Evolutionary conservation across 2,888 invertebrate genomes (phyloP).

Genomic region (Orgyia antiqua): DNA sequence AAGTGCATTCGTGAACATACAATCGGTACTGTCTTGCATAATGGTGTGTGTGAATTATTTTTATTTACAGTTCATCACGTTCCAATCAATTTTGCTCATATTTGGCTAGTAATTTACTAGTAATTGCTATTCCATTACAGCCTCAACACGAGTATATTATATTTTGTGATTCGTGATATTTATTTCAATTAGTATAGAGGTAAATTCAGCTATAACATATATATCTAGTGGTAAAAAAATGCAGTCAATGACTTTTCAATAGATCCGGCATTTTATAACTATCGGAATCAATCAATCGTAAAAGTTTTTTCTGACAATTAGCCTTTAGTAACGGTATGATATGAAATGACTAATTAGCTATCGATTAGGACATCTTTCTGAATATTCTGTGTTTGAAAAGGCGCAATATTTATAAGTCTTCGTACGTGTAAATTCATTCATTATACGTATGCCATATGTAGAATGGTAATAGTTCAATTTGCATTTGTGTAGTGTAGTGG

Average conservation of each 20-base stretch:
- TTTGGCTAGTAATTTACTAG: not conserved
- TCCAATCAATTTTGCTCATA: conserved; percentile 1
- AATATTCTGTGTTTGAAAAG: too few relatives aligned
- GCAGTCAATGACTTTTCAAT: conserved; percentile 28
- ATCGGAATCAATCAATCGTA: conserved; percentile 9
- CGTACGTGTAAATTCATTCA: too few relatives aligned
- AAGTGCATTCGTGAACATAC: conserved; percentile 53
- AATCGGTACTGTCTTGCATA: conserved; percentile 28
- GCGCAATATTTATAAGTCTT: too few relatives aligned
- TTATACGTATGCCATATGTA: too few relatives aligned
- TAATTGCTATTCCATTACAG: not conserved
- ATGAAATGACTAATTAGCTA: not conserved
- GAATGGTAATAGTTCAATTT: conserved; percentile 34
- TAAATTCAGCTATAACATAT: not conserved
- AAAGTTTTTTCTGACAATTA: conserved; percentile 1
- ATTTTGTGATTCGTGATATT: not conserved
- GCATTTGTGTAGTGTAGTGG: too few relatives aligned
- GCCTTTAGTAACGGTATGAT: not conserved
- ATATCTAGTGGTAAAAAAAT: conserved; percentile 21
- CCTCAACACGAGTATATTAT: not conserved
- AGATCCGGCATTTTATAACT: conserved; percentile 11
- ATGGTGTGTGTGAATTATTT: conserved; percentile 31
- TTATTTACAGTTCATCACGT: conserved; percentile 3
- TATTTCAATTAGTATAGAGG: conserved; percentile 13
- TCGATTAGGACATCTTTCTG: not conserved